These are phyloP conservation scores for Benitochromis conjunctus DNA, from an alignment of 2,113 vertebrate genomes.

Conservation along the genomic window DNA sequence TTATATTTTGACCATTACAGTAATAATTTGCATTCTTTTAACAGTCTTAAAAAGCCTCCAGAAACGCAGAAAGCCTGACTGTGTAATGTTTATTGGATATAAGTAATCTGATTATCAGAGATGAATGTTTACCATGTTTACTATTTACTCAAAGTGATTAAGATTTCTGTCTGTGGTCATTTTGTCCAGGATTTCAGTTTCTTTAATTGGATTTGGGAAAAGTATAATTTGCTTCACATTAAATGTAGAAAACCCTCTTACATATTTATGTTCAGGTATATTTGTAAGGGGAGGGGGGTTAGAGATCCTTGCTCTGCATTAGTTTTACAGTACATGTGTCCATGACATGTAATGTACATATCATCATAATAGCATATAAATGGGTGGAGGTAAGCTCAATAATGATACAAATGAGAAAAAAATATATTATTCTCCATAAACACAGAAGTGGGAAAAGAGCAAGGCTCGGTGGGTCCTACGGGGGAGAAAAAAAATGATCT, in stretches of 20 bases:
- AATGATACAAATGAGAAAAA: neutral
- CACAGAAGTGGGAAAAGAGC: neutral
- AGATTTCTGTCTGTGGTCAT: neutral
- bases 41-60: neutral
- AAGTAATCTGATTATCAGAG: neutral
- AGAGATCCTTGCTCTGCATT: neutral
- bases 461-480: neutral
- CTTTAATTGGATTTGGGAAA: neutral
- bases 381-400: neutral
- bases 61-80: neutral
- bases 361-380: neutral
- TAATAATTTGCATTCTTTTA: neutral
- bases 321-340: neutral
- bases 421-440: neutral
- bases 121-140: neutral
- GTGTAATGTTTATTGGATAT: neutral
- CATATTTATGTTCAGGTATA: neutral
- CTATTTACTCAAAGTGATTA: neutral
- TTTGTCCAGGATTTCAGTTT: neutral
- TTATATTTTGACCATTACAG: neutral
- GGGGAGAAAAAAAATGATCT: neutral
- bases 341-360: neutral
- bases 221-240: neutral
- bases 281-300: neutral
- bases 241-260: neutral